Conservation (phyloP, 1,140 invertebrate genomes). For the Brachionus calyciflorus region DNA sequence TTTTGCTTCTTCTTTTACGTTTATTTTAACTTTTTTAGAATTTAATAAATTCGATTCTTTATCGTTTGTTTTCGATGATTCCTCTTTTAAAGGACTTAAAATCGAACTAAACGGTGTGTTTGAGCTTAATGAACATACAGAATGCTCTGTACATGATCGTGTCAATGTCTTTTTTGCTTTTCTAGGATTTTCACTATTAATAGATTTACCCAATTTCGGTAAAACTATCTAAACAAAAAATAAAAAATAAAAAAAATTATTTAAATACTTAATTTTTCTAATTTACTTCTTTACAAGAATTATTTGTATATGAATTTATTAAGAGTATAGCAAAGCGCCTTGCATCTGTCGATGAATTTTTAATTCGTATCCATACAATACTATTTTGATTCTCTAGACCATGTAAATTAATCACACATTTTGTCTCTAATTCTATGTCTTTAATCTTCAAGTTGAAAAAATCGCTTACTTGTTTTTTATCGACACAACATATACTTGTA, state of each 20-base stretch:
- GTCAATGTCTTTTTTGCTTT: not conserved
- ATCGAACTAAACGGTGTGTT: not conserved
- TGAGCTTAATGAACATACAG: not conserved
- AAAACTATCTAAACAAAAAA: slow-evolving; percentile 20
- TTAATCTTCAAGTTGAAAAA: not conserved
- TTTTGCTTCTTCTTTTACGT: not conserved
- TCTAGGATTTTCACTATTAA: not conserved
- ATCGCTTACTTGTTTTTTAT: not conserved
- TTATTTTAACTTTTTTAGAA: no score
- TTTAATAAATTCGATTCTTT: not conserved
- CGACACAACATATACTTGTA: slow-evolving; percentile 2
- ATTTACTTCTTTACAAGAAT: slow-evolving; percentile 16
- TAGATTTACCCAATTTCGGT: not conserved
- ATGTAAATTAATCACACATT: slow-evolving; percentile 5
- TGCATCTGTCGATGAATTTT: not conserved
- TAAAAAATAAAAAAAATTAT: not conserved
- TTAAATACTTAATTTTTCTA: not conserved
- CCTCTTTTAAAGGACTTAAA: slow-evolving; percentile 8
- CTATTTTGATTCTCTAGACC: slow-evolving; percentile 9
- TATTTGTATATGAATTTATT: slow-evolving; percentile 25
- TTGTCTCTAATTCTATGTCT: slow-evolving; percentile 9
- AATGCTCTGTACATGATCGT: slow-evolving; percentile 14
- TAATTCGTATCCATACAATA: slow-evolving; percentile 26
- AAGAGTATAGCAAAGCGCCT: slow-evolving; percentile 6
- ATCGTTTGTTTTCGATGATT: not conserved